Evolutionary conservation across 2,797 vertebrate species (phyloP).

Genomic region (Pangasius djambal): DNA sequence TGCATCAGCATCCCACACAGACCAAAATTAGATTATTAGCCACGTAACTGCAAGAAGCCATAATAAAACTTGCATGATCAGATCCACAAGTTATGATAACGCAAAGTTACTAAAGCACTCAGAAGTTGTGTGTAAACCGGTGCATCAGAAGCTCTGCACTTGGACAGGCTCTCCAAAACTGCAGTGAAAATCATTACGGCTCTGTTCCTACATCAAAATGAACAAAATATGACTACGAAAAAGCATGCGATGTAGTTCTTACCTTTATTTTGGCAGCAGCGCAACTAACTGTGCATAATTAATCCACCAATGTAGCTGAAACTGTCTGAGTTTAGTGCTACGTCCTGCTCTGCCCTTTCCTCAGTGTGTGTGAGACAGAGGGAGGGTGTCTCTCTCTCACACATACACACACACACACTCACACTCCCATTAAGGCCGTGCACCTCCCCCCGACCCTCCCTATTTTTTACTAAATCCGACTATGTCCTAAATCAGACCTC

Average conservation of each 20-base stretch:
- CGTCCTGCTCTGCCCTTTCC: background rate
- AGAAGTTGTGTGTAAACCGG: background rate
- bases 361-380: background rate
- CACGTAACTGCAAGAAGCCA: background rate
- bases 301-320: background rate
- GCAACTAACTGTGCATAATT: conserved; percentile 1
- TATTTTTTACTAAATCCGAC: background rate
- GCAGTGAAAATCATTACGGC: background rate
- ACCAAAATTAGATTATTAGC: too few relatives aligned
- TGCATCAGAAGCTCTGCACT: background rate
- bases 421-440: background rate
- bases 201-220: background rate
- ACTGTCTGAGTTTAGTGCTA: background rate
- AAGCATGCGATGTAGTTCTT: background rate
- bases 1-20: background rate
- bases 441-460: conserved; percentile 3
- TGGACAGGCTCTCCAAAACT: background rate
- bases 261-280: background rate
- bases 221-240: background rate
- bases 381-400: background rate
- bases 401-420: background rate
- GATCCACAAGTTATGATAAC: background rate
- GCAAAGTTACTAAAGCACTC: background rate
- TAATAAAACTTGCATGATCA: background rate
- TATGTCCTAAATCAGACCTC: background rate